These are phyloP conservation scores for Drosophila saltans DNA, from an alignment of 1,140 invertebrate genomes.

Conservation along the genomic window DNA sequence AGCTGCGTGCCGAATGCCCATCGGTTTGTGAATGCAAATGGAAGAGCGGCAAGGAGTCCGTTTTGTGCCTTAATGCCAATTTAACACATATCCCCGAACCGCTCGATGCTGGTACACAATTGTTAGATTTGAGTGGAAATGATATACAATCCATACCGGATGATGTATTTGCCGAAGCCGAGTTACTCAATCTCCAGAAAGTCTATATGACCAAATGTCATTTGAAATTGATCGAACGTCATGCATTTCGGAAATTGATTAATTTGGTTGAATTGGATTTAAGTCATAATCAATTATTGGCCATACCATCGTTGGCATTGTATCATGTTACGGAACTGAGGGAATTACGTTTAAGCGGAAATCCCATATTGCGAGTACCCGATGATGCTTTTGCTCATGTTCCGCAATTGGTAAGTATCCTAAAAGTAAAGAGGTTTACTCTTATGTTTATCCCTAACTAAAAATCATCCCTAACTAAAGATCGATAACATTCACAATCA, in stretches of 20 bases:
- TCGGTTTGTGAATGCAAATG: constrained; percentile 92
- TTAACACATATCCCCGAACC: constrained; percentile 87
- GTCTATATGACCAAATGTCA: constrained; percentile 88
- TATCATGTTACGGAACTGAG: constrained; percentile 88
- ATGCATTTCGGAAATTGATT: constrained; percentile 88
- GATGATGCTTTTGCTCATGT: constrained; percentile 88
- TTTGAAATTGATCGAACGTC: constrained; percentile 86
- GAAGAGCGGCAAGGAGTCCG: constrained; percentile 93
- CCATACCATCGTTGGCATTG: constrained; percentile 89
- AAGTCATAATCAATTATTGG: constrained; percentile 88
- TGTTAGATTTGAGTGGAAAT: constrained; percentile 90
- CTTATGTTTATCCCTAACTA: too few species aligned
- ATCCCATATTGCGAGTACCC: constrained; percentile 88
- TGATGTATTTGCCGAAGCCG: constrained; percentile 88
- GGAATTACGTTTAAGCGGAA: constrained; percentile 89
- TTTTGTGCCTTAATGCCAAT: constrained; percentile 89
- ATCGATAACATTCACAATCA: too few species aligned
- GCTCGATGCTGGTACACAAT: constrained; percentile 90
- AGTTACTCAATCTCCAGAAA: constrained; percentile 91
- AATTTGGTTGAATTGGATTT: constrained; percentile 92
- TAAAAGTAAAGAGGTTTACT: too few species aligned
- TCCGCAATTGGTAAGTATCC: constrained; percentile 85
- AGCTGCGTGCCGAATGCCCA: constrained; percentile 86
- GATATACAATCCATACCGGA: constrained; percentile 86
- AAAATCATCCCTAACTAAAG: too few species aligned